Evolutionary conservation across 2,797 vertebrate species (phyloP), one percentile per base, ranked within the genome.

Genomic region (Propithecus perrieri): DNA sequence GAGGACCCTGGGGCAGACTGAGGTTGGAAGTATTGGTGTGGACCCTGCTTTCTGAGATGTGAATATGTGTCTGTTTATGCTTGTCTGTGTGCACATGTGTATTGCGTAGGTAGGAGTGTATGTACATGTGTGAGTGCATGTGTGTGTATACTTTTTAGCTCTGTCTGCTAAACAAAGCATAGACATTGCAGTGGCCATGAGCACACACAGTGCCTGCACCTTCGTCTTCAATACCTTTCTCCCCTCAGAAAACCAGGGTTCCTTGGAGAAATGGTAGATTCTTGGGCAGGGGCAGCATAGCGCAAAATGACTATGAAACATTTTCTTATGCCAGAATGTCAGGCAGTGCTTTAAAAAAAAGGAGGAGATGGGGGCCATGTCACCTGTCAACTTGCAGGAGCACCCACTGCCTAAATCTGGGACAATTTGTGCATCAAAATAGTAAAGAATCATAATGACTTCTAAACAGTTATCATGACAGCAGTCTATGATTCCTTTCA

Each of bases 11-110:
- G 53, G 33, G n/a, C 43, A 41, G 84, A 28, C 5, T 7, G 10
- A 33, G 28, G 4, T 18, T 3, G 33, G 43, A 17, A 4, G 1
- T 12, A 15, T 1, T 28, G 57, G 22, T 43, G 1, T 72, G 46
- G 30, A 11, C 46, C 28, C 13, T 4, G 57, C 7, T 5, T 53
- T 30, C 74, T n/a, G 9, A 35, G 30, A 5, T 30, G 4, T 1
- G 3, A 30, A 5, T 7, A 1, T 43, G 4, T 48, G 2, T 63
- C 67, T n/a, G 38, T 57, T 24, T 10, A 0, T 17, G 4, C 15
- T n/a, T 3, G 0, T 53, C 61, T 38, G 38, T 28, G 43, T 33
- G 20, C 78, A 24, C 7, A 22, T 13, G 48, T 55, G 0, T 38
- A 1, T 28, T 43, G 63, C 22, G 2, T 28, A 1, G 38, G 35